Conservation (phyloP, 1,140 invertebrate genomes). For the Drosophila melanica region DNA sequence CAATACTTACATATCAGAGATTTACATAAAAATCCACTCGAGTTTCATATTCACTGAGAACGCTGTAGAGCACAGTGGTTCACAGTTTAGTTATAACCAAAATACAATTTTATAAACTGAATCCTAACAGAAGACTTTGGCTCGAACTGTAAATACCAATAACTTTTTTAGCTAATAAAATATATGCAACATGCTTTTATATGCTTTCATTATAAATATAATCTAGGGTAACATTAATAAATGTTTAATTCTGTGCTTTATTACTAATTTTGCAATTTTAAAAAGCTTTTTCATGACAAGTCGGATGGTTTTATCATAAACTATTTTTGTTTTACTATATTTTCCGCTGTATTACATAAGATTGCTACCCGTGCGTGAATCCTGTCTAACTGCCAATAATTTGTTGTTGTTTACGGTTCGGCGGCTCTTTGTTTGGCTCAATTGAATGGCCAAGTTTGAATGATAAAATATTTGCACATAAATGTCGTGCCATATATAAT, state of each 20-base stretch:
- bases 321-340: background rate
- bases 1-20: conserved; percentile 26
- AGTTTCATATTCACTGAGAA: conserved; percentile 53
- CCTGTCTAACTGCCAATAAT: conserved; percentile 35
- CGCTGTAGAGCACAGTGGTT: conserved; percentile 25
- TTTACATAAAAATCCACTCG: conserved; percentile 78
- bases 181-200: too few relatives aligned
- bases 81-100: background rate
- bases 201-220: too few relatives aligned
- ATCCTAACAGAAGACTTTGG: too few relatives aligned
- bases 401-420: conserved; percentile 53
- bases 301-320: background rate
- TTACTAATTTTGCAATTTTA: too few relatives aligned
- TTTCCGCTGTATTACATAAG: background rate
- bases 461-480: conserved; percentile 82
- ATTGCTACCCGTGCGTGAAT: conserved; percentile 14
- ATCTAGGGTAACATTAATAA: too few relatives aligned
- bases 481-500: conserved; percentile 79
- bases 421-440: conserved; percentile 45
- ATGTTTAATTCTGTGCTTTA: too few relatives aligned
- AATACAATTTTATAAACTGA: too few relatives aligned
- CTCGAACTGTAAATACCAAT: too few relatives aligned
- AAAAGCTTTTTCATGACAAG: too few relatives aligned
- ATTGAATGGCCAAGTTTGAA: conserved; percentile 66
- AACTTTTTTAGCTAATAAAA: too few relatives aligned